Conservation (phyloP, 1,140 invertebrate species). For the Aphidius ervi region DNA sequence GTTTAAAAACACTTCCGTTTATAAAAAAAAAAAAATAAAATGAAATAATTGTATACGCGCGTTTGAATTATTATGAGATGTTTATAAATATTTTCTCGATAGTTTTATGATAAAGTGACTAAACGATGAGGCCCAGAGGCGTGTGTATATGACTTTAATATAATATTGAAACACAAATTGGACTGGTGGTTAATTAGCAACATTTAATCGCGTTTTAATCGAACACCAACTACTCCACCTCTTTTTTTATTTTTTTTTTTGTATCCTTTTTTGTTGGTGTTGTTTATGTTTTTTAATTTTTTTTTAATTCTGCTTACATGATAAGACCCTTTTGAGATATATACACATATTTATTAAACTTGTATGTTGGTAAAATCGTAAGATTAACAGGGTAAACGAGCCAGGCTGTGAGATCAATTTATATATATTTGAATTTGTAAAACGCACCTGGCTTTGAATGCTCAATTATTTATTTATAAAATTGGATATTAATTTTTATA, state of each 20-base stretch:
- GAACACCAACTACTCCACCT: neutral
- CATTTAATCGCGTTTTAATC: conserved; percentile 2
- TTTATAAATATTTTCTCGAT: too few species aligned
- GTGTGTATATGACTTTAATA: too few species aligned
- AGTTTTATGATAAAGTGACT: too few species aligned
- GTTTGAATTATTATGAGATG: too few species aligned
- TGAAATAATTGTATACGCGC: neutral
- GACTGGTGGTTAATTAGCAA: neutral
- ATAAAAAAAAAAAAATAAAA: neutral
- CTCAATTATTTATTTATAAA: neutral
- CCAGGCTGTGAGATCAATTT: conserved; percentile 6
- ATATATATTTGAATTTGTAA: neutral
- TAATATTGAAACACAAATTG: conserved; percentile 1
- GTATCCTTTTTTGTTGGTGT: too few species aligned
- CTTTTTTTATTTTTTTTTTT: too few species aligned
- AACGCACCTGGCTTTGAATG: conserved; percentile 5
- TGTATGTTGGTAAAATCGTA: conserved; percentile 6
- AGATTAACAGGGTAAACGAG: conserved; percentile 9
- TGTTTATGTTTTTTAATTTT: too few species aligned
- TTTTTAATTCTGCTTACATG: too few species aligned
- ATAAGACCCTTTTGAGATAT: too few species aligned
- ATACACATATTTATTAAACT: neutral
- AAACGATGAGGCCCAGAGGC: too few species aligned
- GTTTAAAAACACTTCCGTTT: conserved; percentile 5
- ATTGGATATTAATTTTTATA: too few species aligned